Conservation (phyloP, 2,888 invertebrate species). For the Lasioglossum zephyrum region DNA sequence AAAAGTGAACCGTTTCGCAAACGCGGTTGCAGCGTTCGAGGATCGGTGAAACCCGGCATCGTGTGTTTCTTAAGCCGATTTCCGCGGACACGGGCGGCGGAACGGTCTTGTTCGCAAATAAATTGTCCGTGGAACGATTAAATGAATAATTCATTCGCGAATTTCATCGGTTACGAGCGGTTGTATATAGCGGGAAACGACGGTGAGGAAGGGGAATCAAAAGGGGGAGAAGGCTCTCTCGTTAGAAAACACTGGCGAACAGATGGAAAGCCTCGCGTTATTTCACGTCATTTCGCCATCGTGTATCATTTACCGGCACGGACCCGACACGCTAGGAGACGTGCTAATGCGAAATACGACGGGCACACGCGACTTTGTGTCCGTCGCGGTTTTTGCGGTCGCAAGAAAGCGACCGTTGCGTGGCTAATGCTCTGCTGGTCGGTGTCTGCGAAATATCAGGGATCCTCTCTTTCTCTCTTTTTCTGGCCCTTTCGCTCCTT, state of each 20-base stretch:
- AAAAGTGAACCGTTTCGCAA: neutral
- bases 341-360: conserved; percentile 51
- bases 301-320: conserved; percentile 48
- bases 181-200: conserved; percentile 9
- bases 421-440: conserved; percentile 9
- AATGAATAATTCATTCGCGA: conserved; percentile 60
- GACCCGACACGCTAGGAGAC: conserved; percentile 46
- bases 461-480: neutral
- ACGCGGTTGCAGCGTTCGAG: conserved; percentile 15
- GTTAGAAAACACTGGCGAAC: conserved; percentile 41
- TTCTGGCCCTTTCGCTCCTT: neutral
- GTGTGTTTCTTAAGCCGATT: conserved; percentile 41
- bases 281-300: conserved; percentile 50
- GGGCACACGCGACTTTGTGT: conserved; percentile 42
- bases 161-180: conserved; percentile 54
- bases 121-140: conserved; percentile 61
- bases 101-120: conserved; percentile 41
- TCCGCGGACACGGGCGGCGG: conserved; percentile 23
- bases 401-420: conserved; percentile 27
- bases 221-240: neutral
- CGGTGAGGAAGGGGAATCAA: neutral
- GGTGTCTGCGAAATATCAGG: conserved; percentile 3
- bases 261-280: conserved; percentile 52
- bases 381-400: conserved; percentile 32
- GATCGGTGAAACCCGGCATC: conserved; percentile 33